These are phyloP conservation scores for Ormyrus labotus DNA, from an alignment of 2,888 invertebrate genomes.

Conservation along the genomic window DNA sequence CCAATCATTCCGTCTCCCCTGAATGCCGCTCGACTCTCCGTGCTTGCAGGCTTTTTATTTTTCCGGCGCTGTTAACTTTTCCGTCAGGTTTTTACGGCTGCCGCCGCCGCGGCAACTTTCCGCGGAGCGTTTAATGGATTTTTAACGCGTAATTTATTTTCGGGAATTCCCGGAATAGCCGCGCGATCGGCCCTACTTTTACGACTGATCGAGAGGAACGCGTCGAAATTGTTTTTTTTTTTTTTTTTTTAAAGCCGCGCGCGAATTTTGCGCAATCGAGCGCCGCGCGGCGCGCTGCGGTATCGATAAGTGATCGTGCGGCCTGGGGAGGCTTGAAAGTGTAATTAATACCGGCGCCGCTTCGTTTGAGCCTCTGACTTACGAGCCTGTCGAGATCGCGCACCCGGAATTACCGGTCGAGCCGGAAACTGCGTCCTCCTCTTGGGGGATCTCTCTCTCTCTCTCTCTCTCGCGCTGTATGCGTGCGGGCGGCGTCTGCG, in stretches of 20 bases:
- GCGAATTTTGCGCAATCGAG: slow-evolving; percentile 8
- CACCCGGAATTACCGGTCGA: slow-evolving; percentile 68
- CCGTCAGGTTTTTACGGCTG: slow-evolving; percentile 16
- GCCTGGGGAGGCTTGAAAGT: slow-evolving; percentile 69
- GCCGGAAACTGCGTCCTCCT: slow-evolving; percentile 49
- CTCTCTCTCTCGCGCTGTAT: too few species aligned
- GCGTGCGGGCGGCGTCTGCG: too few species aligned
- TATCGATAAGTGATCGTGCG: slow-evolving; percentile 73
- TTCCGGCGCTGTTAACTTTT: slow-evolving; percentile 29
- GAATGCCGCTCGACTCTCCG: too few species aligned
- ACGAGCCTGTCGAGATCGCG: slow-evolving; percentile 63
- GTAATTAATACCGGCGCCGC: slow-evolving; percentile 75
- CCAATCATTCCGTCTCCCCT: too few species aligned
- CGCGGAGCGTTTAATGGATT: slow-evolving; percentile 48
- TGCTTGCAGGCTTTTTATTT: neutral
- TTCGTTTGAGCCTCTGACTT: slow-evolving; percentile 75
- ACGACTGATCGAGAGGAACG: slow-evolving; percentile 33
- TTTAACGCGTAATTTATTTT: slow-evolving; percentile 54
- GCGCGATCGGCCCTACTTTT: slow-evolving; percentile 38
- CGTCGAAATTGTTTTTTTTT: slow-evolving; percentile 17
- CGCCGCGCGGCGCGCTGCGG: slow-evolving; percentile 19
- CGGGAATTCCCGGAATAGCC: slow-evolving; percentile 28
- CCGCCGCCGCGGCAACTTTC: neutral
- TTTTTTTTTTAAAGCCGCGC: slow-evolving; percentile 17
- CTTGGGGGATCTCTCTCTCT: too few species aligned